Percentiles rank a stretch among this genome's conserved stretches.
These are phyloP conservation scores for Petrocephalus microphthalmus DNA, from an alignment of 2,113 vertebrate genomes.

Conservation along the genomic window DNA sequence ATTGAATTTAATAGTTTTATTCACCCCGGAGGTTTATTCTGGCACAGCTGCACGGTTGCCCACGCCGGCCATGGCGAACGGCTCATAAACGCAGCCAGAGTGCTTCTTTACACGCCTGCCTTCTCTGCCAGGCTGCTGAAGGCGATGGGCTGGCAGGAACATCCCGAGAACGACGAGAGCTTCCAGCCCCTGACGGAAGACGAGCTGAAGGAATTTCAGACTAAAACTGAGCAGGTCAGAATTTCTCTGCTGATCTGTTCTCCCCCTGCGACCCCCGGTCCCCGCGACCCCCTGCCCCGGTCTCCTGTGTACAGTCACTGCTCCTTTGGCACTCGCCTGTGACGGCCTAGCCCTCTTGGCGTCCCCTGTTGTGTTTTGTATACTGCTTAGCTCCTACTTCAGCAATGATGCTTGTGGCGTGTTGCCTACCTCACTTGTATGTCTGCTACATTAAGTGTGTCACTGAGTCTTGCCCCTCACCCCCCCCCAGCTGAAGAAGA, in stretches of 20 bases:
- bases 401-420: background rate
- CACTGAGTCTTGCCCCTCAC: background rate
- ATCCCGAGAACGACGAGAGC: constrained; percentile 95
- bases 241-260: background rate
- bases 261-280: too few relatives aligned
- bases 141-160: constrained; percentile 98
- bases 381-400: background rate
- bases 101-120: background rate
- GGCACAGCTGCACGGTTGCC: background rate
- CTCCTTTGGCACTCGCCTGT: background rate
- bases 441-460: background rate
- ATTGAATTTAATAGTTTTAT: background rate
- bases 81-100: background rate
- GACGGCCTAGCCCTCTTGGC: background rate
- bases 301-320: background rate
- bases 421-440: background rate
- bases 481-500: constrained; percentile 78
- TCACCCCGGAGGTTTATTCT: background rate
- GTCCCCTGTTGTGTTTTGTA: background rate
- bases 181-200: constrained; percentile 96
- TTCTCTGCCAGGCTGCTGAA: constrained; percentile 76
- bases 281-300: too few relatives aligned
- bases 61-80: background rate
- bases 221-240: constrained; percentile 91
- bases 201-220: constrained; percentile 93